phyloP scores from a whole-genome alignment of 2,113 vertebrate genomes.

The Todiramphus chloris region DNA sequence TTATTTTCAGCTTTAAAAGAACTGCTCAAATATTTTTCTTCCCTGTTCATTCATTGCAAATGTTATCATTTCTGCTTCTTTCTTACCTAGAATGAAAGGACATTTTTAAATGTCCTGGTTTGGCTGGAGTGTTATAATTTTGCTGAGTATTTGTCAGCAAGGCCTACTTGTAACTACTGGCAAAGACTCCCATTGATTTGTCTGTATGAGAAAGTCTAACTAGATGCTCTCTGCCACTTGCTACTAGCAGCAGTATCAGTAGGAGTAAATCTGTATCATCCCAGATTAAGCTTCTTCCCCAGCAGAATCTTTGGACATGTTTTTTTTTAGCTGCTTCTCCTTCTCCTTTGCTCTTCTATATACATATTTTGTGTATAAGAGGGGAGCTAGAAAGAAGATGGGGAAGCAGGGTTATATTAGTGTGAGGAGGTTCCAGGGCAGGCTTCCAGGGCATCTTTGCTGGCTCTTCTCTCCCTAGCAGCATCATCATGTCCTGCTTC shows the following conservation, averaged over 20 bases:
- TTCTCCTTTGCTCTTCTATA: slow-evolving; percentile 65
- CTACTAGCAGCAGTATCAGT: background rate
- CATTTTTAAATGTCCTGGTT: background rate
- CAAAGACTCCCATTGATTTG: background rate
- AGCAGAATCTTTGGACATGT: slow-evolving; percentile 10
- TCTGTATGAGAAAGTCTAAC: background rate
- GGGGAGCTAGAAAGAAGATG: slow-evolving; percentile 64
- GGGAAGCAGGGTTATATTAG: slow-evolving; percentile 60
- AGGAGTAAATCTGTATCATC: slow-evolving; percentile 13
- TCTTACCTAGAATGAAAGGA: background rate
- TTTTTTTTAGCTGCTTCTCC: slow-evolving; percentile 45
- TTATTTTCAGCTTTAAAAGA: background rate
- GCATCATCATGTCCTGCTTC: slow-evolving; percentile 50
- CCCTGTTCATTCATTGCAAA: background rate
- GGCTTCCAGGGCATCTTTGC: slow-evolving; percentile 51
- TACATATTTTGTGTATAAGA: slow-evolving; percentile 28
- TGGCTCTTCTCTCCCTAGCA: slow-evolving; percentile 67
- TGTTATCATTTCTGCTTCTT: background rate
- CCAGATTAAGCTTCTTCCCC: slow-evolving; percentile 35
- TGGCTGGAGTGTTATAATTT: background rate
- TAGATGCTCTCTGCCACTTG: background rate
- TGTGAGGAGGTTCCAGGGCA: slow-evolving; percentile 47
- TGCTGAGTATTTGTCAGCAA: background rate
- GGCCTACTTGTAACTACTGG: background rate
- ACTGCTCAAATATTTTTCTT: background rate